These are phyloP conservation scores for Cheirogaleus medius DNA, from an alignment of 2,113 vertebrate genomes.

Conservation along the genomic window DNA sequence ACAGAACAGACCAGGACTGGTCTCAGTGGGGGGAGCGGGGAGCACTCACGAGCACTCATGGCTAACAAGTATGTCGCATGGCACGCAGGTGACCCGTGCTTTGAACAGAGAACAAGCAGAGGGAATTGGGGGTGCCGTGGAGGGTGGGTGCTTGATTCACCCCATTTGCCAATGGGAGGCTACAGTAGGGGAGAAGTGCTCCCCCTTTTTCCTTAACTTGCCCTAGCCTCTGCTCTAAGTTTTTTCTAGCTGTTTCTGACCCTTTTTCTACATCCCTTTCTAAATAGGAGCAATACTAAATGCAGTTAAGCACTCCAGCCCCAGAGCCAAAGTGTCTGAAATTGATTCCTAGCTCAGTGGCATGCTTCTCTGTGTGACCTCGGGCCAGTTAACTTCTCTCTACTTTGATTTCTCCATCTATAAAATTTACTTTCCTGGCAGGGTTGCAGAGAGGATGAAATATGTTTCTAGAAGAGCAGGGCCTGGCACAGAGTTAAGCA, in stretches of 20 bases:
- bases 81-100: neutral
- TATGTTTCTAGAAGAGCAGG: neutral
- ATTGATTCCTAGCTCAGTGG: neutral
- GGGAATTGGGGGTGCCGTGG: rapidly evolving
- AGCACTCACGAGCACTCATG: neutral
- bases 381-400: neutral
- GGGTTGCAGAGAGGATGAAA: neutral
- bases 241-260: neutral
- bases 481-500: neutral
- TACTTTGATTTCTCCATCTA: neutral
- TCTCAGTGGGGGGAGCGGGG: neutral
- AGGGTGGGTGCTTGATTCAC: neutral
- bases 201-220: neutral
- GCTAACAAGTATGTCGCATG: rapidly evolving
- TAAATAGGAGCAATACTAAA: neutral
- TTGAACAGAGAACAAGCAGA: neutral
- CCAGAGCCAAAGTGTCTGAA: neutral
- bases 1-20: neutral
- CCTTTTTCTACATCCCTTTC: neutral
- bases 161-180: neutral
- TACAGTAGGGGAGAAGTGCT: neutral
- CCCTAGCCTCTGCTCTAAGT: neutral
- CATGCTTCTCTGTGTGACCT: neutral
- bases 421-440: neutral
- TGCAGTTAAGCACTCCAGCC: neutral